Base-by-base conservation (phyloP, 1,140 invertebrate genomes). In the Globodera ellingtonae region DNA sequence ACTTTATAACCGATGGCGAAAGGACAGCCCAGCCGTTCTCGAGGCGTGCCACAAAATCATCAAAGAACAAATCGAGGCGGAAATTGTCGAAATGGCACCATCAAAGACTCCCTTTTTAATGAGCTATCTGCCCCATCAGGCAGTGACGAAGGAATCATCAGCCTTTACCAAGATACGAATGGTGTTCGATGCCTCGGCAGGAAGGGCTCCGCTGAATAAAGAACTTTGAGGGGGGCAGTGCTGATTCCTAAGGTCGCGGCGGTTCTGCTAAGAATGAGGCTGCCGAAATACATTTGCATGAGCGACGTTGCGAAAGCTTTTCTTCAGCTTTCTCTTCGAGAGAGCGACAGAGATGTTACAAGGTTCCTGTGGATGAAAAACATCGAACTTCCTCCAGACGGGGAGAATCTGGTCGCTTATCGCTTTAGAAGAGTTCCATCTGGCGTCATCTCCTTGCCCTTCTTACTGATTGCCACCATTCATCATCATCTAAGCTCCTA, bases 301-400 rank as follows among this genome's bases (percentile, higher is more conserved):
- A 24, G 74, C 6, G 81, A 83, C 46, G n/a, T 83, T 2, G 81
- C 81, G 13, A 83, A 83, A 44, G 81, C 81, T 81, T 83, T 75
- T n/a, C 62, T 84, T 8, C 82, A 83, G 47, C 47, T 83, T 7
- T n/a, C 71, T 44, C 82, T 72, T 18, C n/a, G 78, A n/a, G 18
- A 13, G 35, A n/a, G 72, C 18, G 78, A 83, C 18, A 50, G 83
- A 48, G 82, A 83, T 52, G 82, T 80, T 5, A 81, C 78, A 1
- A 48, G 82, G 50, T 84, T 84, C 35, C 71, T 83, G 18, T 83
- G 83, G 82, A 10, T 83, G 1, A 83, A 81, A 75, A 79, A 84
- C 24, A 24, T 21, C 10, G 21, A 71, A 44, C 47, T 73, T 3
- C 82, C 83, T 6, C 47, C 62, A 1, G 44, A 67, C 56, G 18